Base-by-base conservation (phyloP, 2,888 invertebrate species). In the Heliconius sara region DNA sequence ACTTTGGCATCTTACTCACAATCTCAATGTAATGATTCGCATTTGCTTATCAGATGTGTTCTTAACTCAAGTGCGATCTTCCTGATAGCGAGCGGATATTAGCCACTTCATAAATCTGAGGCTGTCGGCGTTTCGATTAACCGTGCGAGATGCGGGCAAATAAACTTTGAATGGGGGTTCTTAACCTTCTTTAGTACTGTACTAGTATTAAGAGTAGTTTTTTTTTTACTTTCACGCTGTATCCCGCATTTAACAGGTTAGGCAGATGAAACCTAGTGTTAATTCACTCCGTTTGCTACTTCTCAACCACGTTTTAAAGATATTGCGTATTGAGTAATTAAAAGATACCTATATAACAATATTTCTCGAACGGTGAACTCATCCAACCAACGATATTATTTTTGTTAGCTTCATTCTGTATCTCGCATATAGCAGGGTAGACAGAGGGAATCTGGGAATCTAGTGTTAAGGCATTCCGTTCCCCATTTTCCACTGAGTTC, bases 131-230 rank as follows among this genome's bases (percentile, higher is more conserved):
- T 83, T 83, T 83, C 81, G 78, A 83, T 83, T 78, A 83, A 77
- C 79, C 78, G 83, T 83, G 83, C 77, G 83, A 83, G 79, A 83
- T 83, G 79, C 83, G 83, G 83, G 83, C 68, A 65, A 47, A 78
- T 81, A 81, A 76, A 72, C 57, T 52, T 65, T 75, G 75, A 65
- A 73, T 73, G 72, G 65, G 39, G 75, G 65, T 65, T 65, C 75
- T 75, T 75, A 75, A 75, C 75, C 43, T 75, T 74, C 74, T 74
- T 75, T 27, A 65, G 65, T 65, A 25, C 27, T 75, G 19, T 43
- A 13, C 30, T 72, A 13, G 22, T 78, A 19, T 70, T 39, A 27
- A 27, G 19, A n/a, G 22, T 60, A 22, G 60, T 3, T 60, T 60
- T 9, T 60, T n/a, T n/a, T n/a, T 12, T 60, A n/a, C 12, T n/a